Conservation (phyloP, 2,797 vertebrate genomes). For the Ambastaia sidthimunki region DNA sequence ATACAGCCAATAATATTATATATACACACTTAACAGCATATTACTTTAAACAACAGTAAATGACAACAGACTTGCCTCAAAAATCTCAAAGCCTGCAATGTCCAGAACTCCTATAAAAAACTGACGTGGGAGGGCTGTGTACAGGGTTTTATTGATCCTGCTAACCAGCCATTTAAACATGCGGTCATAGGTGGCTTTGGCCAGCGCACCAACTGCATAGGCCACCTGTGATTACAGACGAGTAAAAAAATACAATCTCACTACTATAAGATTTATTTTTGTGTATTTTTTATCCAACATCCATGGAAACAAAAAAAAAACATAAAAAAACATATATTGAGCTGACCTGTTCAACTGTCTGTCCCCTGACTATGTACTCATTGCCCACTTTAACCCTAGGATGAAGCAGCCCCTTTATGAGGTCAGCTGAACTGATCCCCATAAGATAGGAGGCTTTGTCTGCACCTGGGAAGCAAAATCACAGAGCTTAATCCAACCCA, state of each 20-base stretch:
- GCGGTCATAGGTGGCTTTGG: constrained; percentile 91
- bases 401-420: constrained; percentile 91
- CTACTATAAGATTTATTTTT: neutral
- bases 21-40: neutral
- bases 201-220: constrained; percentile 88
- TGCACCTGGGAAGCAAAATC: constrained; percentile 77
- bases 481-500: neutral
- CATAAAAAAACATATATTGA: neutral
- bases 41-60: neutral
- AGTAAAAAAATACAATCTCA: neutral
- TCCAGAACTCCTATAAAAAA: constrained; percentile 94
- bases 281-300: neutral
- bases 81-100: constrained; percentile 96
- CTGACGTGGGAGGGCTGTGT: constrained; percentile 87
- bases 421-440: constrained; percentile 91
- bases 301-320: neutral
- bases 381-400: constrained; percentile 94
- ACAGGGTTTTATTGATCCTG: constrained; percentile 90
- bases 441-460: constrained; percentile 95
- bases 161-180: constrained; percentile 94
- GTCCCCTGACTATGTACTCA: constrained; percentile 90
- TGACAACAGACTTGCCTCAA: constrained; percentile 78
- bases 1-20: neutral
- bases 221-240: constrained; percentile 77
- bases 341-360: constrained; percentile 92